Evolutionary conservation across 2,113 vertebrate genomes (phyloP), one percentile per base, ranked within the genome.

Genomic region (Ochotona princeps): DNA sequence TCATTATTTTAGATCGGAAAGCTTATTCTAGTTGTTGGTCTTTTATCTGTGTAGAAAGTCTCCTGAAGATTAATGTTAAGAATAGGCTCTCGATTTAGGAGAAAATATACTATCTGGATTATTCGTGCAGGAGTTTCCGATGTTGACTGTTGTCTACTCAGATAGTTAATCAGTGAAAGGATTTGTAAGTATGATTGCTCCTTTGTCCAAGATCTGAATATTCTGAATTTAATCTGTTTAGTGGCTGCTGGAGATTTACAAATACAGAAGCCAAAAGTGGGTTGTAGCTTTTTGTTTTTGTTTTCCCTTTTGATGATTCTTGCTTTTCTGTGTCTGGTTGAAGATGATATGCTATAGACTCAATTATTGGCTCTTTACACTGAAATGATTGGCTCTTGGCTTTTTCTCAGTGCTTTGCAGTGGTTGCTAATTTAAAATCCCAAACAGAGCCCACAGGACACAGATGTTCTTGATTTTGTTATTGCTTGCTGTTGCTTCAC

Each of bases 401-500:
- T 76, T 94, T 81, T 89, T 94, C 86, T 74, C 76, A 96, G 72
- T 91, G 93, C 94, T 95, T 95, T 89, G 96, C 95, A 89, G 90
- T 12, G 2, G 25, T 95, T 96, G 72, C 91, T 91, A 63, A 51
- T 93, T 94, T 94, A 91, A 87, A 87, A 44, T 82, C n/a, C 54
- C 87, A 92, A 79, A 88, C n/a, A 73, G 90, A 93, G 28, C 38
- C 60, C 35, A 26, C 74, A 23, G 38, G 74, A 65, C 70, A 73
- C 97, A 98, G 96, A 98, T 96, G 97, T 94, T 44, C 72, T 92
- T 93, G 92, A 72, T 89, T 85, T 90, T 97, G 97, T 97, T 96
- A 76, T 97, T 98, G 98, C 98, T 98, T 98, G 97, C 97, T 96
- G 97, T 96, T 98, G 83, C 98, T 97, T 97, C 91, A 96, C 87